Base-by-base conservation (phyloP, 2,113 vertebrate species). In the Ploceus nigricollis region DNA sequence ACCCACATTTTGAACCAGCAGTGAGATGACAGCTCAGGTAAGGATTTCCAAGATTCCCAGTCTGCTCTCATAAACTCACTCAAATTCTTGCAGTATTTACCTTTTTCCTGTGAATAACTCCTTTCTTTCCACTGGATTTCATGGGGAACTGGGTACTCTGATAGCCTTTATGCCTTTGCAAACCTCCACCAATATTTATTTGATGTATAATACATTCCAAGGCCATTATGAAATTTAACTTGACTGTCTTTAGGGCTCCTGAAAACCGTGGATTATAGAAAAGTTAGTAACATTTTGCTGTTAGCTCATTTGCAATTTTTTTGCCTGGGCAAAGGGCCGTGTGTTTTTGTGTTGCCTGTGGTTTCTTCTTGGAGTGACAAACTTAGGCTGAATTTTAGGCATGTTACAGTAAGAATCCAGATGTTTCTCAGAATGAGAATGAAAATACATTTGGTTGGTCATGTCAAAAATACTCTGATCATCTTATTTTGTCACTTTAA, bases 361-460 rank as follows among this genome's bases (percentile, higher is more conserved):
- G 68, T 89, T 94, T 95, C 71, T 35, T 21, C 73, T 85, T 61
- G 54, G 58, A 69, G 33, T 48, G 83, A 57, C 17, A 89, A 78
- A 31, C 42, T 73, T 45, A 28, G 19, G 31, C 35, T 88, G 66
- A 64, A 42, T 66, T 70, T 85, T 69, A 57, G 54, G 5, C 64
- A 66, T 21, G 28, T 40, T 81, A 23, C 56, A 76, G 5, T 37
- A 42, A 87, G 23, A 58, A 33, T 54, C 39, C 64, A 94, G 54
- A 72, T 66, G 60, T 83, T 91, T 89, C 77, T 81, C 33, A 70
- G 42, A 53, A 54, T 39, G 23, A 65, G 24, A 86, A 65, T 1
- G 1, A 80, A 94, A 81, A 65, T 39, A 37, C 13, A 21, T 69
- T 90, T 82, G 4, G 27, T 82, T 5, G 7, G 20, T 21, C 5